phyloP scores from a whole-genome alignment of 2,888 invertebrate species.

The Autographa gamma region DNA sequence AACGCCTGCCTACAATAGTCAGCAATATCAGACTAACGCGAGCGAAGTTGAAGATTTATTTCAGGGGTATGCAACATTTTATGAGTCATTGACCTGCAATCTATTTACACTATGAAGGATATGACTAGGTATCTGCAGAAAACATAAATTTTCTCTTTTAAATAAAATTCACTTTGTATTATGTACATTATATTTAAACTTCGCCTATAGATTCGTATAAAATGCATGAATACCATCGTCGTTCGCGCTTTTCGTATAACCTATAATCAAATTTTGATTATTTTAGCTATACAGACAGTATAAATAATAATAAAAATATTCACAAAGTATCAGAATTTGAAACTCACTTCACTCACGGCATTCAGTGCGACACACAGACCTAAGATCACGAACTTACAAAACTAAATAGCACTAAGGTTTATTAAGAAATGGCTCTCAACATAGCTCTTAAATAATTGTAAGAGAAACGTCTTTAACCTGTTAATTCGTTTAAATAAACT shows the following conservation, averaged over 20 bases:
- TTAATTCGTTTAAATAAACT: constrained; percentile 28
- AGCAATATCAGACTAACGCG: constrained; percentile 26
- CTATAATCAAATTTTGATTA: constrained; percentile 65
- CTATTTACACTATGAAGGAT: too few relatives aligned
- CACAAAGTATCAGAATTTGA: constrained; percentile 61
- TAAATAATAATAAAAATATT: constrained; percentile 66
- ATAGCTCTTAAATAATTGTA: not conserved
- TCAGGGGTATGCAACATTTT: constrained; percentile 18
- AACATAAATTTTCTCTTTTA: constrained; percentile 13
- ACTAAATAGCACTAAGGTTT: constrained; percentile 61
- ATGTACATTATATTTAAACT: constrained; percentile 68
- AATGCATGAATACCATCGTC: constrained; percentile 81
- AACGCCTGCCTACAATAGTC: constrained; percentile 18
- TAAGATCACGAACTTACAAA: constrained; percentile 69
- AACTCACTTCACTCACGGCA: constrained; percentile 63
- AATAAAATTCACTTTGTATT: constrained; percentile 38
- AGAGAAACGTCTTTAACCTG: not conserved
- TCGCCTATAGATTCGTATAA: constrained; percentile 76
- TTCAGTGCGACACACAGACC: constrained; percentile 64
- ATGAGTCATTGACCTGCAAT: not conserved
- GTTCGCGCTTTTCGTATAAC: constrained; percentile 69
- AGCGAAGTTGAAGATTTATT: not conserved
- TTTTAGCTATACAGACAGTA: constrained; percentile 67
- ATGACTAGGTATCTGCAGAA: constrained; percentile 11
- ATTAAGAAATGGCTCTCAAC: constrained; percentile 7